Percentiles rank a stretch among this genome's conserved stretches.
These are phyloP conservation scores for Pangasius krempfi DNA, from an alignment of 2,797 vertebrate species.

Conservation along the genomic window DNA sequence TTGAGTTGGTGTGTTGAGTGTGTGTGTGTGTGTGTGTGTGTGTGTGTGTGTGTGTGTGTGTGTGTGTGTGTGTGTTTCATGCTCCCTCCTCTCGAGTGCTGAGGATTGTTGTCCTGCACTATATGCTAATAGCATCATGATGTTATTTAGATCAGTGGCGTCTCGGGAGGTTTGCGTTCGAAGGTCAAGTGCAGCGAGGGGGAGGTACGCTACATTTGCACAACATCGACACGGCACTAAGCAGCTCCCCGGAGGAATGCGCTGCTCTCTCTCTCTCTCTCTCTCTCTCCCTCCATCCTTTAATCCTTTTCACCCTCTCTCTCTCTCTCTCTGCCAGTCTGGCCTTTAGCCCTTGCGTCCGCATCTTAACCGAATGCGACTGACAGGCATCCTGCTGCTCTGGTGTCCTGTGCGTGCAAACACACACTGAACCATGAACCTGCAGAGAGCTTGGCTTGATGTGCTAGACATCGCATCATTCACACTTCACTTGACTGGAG, in stretches of 20 bases:
- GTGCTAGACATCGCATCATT: not conserved
- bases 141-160: conserved; percentile 79
- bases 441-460: conserved; percentile 1
- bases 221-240: conserved; percentile 60
- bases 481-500: not conserved
- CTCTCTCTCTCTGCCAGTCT: not conserved
- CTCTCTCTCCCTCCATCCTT: conserved; percentile 25
- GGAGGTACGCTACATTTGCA: conserved; percentile 69
- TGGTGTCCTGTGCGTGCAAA: conserved; percentile 40
- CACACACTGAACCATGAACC: conserved; percentile 9
- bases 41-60: conserved; percentile 31
- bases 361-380: conserved; percentile 51
- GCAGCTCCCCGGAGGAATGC: conserved; percentile 60
- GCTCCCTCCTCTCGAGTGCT: conserved; percentile 41
- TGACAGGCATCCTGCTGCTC: conserved; percentile 66
- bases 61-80: conserved; percentile 20
- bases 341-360: conserved; percentile 56
- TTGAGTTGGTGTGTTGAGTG: not conserved
- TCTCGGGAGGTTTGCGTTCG: conserved; percentile 46
- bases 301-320: conserved; percentile 3
- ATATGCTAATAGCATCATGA: conserved; percentile 74
- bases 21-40: conserved; percentile 13
- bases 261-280: conserved; percentile 31
- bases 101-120: conserved; percentile 56
- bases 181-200: conserved; percentile 70